phyloP scores from a whole-genome alignment of 2,797 vertebrate genomes.

The Borostomias antarcticus region DNA sequence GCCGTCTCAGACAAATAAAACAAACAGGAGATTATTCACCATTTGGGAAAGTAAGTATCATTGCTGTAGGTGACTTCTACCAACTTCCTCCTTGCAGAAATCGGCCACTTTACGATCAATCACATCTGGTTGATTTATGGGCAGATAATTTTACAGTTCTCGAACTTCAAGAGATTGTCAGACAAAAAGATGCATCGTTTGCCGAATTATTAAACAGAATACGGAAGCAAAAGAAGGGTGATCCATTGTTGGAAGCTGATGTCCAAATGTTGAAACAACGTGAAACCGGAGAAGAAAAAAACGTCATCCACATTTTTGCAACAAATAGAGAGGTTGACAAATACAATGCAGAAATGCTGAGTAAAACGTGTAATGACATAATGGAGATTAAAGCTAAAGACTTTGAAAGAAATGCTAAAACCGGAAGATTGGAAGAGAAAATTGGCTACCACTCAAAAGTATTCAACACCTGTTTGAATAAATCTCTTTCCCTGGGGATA shows the following conservation, averaged over 20 bases:
- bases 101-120: neutral
- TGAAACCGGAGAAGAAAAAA: neutral
- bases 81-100: neutral
- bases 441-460: neutral
- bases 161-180: neutral
- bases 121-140: neutral
- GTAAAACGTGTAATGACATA: neutral
- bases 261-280: neutral
- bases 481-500: neutral
- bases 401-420: neutral
- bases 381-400: neutral
- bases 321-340: neutral
- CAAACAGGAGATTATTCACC: conserved; percentile 16
- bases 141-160: neutral
- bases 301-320: neutral
- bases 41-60: conserved; percentile 17
- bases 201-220: neutral
- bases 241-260: neutral
- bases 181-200: neutral
- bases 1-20: conserved; percentile 32
- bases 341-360: neutral
- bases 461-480: neutral
- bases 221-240: neutral
- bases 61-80: conserved; percentile 17
- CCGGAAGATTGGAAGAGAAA: neutral